Percentiles rank a stretch among this genome's conserved stretches.
These are phyloP conservation scores for Girardia tigrina DNA, from an alignment of 2,888 invertebrate genomes.

Conservation along the genomic window DNA sequence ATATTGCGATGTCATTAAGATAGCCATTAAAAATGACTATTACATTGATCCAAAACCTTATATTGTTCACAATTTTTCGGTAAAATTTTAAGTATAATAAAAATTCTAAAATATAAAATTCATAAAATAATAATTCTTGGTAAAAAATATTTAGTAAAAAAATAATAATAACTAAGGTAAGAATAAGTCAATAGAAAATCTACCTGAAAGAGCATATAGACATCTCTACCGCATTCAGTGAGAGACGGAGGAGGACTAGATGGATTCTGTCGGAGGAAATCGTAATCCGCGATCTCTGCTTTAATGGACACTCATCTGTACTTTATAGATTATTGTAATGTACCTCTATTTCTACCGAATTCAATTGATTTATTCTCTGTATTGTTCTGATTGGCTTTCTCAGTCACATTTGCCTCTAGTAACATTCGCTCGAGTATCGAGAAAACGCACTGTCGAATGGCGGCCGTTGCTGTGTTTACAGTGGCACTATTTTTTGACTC, in stretches of 20 bases:
- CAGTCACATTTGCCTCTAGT: slow-evolving; percentile 43
- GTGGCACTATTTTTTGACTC: slow-evolving; percentile 83
- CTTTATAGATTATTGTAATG: too few relatives aligned
- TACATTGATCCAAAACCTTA: too few relatives aligned
- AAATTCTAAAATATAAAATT: neutral
- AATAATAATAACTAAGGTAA: neutral
- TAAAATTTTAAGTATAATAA: neutral
- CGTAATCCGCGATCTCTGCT: too few relatives aligned
- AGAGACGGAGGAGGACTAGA: neutral
- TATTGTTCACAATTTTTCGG: too few relatives aligned
- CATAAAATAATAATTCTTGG: neutral
- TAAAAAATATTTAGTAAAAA: neutral
- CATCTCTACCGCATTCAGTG: slow-evolving; percentile 57
- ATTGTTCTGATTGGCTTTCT: neutral
- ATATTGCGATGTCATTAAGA: too few relatives aligned
- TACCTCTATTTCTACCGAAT: too few relatives aligned
- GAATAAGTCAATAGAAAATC: slow-evolving; percentile 45
- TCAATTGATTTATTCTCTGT: too few relatives aligned
- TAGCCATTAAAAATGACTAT: too few relatives aligned
- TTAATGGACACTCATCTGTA: too few relatives aligned
- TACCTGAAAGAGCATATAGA: slow-evolving; percentile 75
- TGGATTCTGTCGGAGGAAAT: neutral
- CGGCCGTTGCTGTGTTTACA: slow-evolving; percentile 90
- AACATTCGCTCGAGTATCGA: slow-evolving; percentile 55
- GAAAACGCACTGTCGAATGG: slow-evolving; percentile 81